These are phyloP conservation scores for Neodiprion lecontei DNA, from an alignment of 1,140 invertebrate species.

Conservation along the genomic window DNA sequence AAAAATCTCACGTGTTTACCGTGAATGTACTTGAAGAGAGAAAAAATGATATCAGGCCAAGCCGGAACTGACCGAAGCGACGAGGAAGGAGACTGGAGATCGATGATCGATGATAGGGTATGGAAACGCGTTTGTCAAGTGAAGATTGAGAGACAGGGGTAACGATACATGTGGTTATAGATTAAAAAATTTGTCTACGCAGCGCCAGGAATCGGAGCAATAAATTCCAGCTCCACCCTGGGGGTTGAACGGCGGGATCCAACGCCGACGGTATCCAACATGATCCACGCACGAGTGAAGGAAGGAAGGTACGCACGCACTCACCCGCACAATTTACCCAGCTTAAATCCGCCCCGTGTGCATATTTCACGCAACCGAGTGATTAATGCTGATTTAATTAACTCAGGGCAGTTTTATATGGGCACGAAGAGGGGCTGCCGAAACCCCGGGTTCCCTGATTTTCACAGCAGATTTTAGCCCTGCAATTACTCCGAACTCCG, in stretches of 20 bases:
- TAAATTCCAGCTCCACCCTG: neutral
- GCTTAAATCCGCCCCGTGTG: conserved; percentile 2
- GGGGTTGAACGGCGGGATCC: neutral
- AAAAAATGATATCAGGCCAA: no score
- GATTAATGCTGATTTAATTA: conserved; percentile 8
- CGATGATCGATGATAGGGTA: no score
- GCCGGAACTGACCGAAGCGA: no score
- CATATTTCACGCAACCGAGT: neutral
- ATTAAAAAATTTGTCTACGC: conserved; percentile 3
- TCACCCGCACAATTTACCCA: neutral
- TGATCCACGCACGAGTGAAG: neutral
- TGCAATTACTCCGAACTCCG: neutral
- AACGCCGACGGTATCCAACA: neutral
- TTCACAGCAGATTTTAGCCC: neutral
- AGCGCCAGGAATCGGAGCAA: neutral
- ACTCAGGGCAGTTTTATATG: conserved; percentile 1
- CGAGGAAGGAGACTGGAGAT: no score
- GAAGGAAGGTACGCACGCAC: neutral
- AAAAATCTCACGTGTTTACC: no score
- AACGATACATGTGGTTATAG: neutral
- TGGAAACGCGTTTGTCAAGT: no score
- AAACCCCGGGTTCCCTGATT: neutral
- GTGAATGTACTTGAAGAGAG: no score
- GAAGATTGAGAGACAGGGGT: no score
- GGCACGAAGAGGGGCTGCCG: neutral